Base-by-base conservation (phyloP, 1,140 invertebrate species). In the Goniozus legneri region DNA sequence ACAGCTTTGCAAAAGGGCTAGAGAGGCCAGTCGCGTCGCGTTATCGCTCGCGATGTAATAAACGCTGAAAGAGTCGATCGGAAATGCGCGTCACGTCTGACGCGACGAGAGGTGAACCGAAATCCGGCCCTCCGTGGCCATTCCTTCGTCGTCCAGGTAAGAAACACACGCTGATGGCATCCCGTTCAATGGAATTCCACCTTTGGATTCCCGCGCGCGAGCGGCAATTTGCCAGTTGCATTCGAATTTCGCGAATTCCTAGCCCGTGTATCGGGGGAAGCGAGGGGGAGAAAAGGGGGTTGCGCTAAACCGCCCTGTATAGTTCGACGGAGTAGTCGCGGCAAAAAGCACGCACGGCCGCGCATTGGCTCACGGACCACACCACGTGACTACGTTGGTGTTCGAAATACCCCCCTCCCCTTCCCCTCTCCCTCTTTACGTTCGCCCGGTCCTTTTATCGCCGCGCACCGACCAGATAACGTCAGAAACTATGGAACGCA, bases 201-300 rank as follows among this genome's bases (percentile, higher is more conserved):
- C 62, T 56, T 64, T 60, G 58, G 52, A 63, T 67, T 67, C 65
- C 67, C 54, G 50, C 50, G 51, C 62, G 27, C 54, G 50, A 51
- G 51, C 62, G 27, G 58, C 60, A 69, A 70, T 70, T 70, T 70
- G 67, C 67, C 65, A 69, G 67, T 69, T 69, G 69, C 61, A 52
- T 69, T 71, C 57, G 61, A 58, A 67, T 71, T 71, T 71, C 64
- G 61, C 53, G 67, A 68, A 71, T 69, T 71, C 63, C 67, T 71
- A 71, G 65, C 58, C 64, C 47, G 59, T 68, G 65, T 65, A 62
- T 67, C 52, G 50, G 53, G 10, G n/a, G n/a, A n/a, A n/a, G n/a
- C n/a, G n/a, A n/a, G n/a, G n/a, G n/a, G n/a, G n/a, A n/a, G n/a
- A n/a, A n/a, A n/a, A n/a, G n/a, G n/a, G n/a, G n/a, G n/a, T n/a